Evolutionary conservation across 2,888 invertebrate species (phyloP), one percentile per base, ranked within the genome.

Genomic region (Drosophila tripunctata): DNA sequence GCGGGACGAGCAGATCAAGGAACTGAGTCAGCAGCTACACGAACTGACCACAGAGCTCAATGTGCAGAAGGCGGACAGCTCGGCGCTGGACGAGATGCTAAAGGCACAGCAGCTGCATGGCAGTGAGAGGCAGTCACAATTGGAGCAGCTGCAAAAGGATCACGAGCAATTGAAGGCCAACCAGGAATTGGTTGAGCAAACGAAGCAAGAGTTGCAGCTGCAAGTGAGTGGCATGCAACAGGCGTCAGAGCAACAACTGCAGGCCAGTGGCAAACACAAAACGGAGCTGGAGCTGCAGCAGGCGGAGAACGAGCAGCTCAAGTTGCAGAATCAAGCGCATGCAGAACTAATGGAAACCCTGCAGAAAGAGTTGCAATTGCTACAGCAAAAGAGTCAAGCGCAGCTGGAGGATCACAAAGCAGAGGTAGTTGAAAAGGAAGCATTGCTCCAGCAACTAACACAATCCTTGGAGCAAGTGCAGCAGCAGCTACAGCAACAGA

Each of bases 1-100:
- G 62, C 77, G 82, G 0, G 79, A 87, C 36, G 78, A 78, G 2
- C 86, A 89, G 36, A 57, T 89, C 27, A 75, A 79, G 21, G 79
- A 79, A 10, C 45, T 87, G 0, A 73, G 50, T 22, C 84, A 81
- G 3, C 76, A 88, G 36, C 19, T 89, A 14, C 78, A 83, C 1
- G 87, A 90, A 35, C 17, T 84, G 5, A 78, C 63, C 2, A 78
- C 84, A 1, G 79, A 89, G 21, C 40, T 88, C 0, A 82, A 84
- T n/a, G 76, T 88, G 12, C 89, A 88, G 50, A 79, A 66, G 22
- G 88, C 89, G 3, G 89, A 90, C 51, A 89, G 75, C 35, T 75
- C 77, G 0, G 79, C 89, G 6, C 52, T 90, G n/a, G 89, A 90
- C 27, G 89, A 89, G 17, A 56, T 88, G 73, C 75, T 89, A 0